A percentile compares a stretch with the other conserved stretches of the same genome.
Evolutionary conservation across 2,888 invertebrate species (phyloP).

Genomic region (Leptopilina myrica): DNA sequence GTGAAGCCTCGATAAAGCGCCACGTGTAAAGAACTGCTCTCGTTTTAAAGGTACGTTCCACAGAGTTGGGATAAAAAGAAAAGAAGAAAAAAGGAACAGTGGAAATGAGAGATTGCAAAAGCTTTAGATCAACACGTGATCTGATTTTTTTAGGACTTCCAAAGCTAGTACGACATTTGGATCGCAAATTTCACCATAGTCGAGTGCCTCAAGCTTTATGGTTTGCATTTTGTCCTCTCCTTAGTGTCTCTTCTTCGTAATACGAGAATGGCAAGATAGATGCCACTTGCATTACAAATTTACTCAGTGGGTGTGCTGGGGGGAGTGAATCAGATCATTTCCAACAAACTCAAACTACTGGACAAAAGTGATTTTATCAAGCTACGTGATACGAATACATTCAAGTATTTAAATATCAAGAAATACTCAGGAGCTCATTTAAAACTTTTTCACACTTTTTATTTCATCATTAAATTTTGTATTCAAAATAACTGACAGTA

Average conservation of each 20-base stretch:
- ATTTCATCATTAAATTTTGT: too few species aligned
- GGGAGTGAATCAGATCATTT: not conserved
- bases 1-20: not conserved
- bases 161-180: not conserved
- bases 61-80: not conserved
- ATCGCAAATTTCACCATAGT: not conserved
- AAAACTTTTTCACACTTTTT: not conserved
- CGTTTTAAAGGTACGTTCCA: slow-evolving; percentile 1
- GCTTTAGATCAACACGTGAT: slow-evolving; percentile 33
- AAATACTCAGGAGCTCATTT: not conserved
- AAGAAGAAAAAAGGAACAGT: not conserved
- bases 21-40: slow-evolving; percentile 18
- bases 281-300: not conserved
- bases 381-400: not conserved
- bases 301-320: not conserved
- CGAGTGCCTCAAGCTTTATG: not conserved
- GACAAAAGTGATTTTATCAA: not conserved
- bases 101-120: not conserved
- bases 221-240: not conserved
- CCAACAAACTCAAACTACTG: not conserved
- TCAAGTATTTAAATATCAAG: not conserved
- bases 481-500: too few species aligned
- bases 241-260: too few species aligned
- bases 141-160: slow-evolving; percentile 23
- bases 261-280: not conserved